A percentile compares a stretch with the other conserved stretches of the same genome.
phyloP scores from a whole-genome alignment of 2,888 invertebrate genomes.

The Luffia ferchaultella region DNA sequence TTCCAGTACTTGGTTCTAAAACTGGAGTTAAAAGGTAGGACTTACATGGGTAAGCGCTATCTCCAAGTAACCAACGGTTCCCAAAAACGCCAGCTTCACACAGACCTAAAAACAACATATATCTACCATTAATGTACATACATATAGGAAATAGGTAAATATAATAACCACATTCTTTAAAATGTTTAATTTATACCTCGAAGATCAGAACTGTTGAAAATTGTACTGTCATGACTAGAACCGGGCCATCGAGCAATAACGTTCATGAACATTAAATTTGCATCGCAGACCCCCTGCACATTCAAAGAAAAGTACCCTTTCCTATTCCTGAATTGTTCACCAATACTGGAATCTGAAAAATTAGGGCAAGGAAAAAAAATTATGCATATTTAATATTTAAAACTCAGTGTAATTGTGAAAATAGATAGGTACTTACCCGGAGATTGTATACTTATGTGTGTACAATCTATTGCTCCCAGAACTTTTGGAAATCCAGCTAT shows the following conservation, averaged over 20 bases:
- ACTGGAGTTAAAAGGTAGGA: conserved; percentile 9
- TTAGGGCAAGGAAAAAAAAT: neutral
- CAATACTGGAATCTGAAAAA: conserved; percentile 3
- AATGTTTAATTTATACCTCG: neutral
- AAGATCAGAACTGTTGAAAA: conserved; percentile 10
- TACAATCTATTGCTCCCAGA: conserved; percentile 18
- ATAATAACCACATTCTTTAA: neutral
- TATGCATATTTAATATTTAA: neutral
- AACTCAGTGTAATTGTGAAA: neutral
- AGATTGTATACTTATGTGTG: conserved; percentile 17
- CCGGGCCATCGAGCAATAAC: conserved; percentile 11
- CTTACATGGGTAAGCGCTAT: conserved; percentile 9
- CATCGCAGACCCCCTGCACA: conserved; percentile 15
- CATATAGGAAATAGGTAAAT: neutral
- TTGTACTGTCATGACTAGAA: conserved; percentile 12
- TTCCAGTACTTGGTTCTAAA: conserved; percentile 5
- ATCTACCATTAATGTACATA: neutral
- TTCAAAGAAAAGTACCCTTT: conserved; percentile 14
- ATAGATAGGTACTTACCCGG: conserved; percentile 11
- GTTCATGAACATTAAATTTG: conserved; percentile 8
- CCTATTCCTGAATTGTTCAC: conserved; percentile 15
- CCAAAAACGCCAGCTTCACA: conserved; percentile 7
- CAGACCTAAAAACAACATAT: conserved; percentile 3
- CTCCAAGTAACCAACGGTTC: conserved; percentile 8
- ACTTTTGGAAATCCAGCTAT: conserved; percentile 18